Base-by-base conservation (phyloP, 2,797 vertebrate species). In the Hyperoplus lanceolatus region DNA sequence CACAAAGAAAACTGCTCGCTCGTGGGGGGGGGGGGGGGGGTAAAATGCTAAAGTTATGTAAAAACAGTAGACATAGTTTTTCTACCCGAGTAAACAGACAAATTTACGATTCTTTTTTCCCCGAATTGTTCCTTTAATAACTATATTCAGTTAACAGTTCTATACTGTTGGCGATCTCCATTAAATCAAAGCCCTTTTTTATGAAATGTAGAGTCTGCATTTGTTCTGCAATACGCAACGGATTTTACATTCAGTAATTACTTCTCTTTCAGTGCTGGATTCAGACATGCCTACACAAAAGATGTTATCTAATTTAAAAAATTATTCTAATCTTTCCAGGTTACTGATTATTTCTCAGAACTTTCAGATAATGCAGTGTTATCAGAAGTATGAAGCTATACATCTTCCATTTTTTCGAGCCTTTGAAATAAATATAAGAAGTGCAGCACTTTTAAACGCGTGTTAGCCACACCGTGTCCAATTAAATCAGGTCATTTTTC, bases 401-500 rank as follows among this genome's bases (percentile, higher is more conserved):
- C 65, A 36, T 18, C 65, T 16, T 29, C 29, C 29, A 43, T 1
- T 18, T 29, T 45, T 60, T 13, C 14, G 55, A 13, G 1, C 54
- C 8, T 8, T 5, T 16, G n/a, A 29, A 42, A 21, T 61, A 5
- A 8, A 16, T 39, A n/a, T 4, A 21, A 70, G 8, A 51, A 57
- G 39, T 61, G 15, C 15, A 36, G 21, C 4, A 6, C 8, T 41
- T 48, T 64, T 42, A 57, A 8, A 12, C 45, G 42, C 21, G 61
- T 29, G 29, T 29, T 29, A 29, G 29, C 29, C 29, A 29, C 29
- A 29, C 29, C 29, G 29, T 29, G 29, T 29, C 29, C 29, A 29
- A 29, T 29, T 29, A 29, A 3, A 75, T 39, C 16, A 36, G 13
- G 49, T 61, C 49, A 67, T 76, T 56, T 61, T 41, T 87, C 63